Percentiles rank a stretch among this genome's conserved stretches.
Evolutionary conservation across 2,113 vertebrate genomes (phyloP).

Genomic region (Tyrannus savana): DNA sequence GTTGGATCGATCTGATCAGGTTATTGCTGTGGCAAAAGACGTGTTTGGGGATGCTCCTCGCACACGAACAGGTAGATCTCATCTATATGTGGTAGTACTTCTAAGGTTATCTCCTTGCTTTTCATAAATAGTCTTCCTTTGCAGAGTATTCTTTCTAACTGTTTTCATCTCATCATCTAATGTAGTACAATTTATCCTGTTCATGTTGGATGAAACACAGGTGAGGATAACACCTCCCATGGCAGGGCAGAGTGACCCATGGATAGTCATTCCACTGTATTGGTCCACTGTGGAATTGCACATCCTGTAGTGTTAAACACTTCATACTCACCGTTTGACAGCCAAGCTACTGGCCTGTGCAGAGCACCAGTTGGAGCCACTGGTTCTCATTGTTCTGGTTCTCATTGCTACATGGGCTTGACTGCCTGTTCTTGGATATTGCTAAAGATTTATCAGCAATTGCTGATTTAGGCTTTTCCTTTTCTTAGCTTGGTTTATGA

Average conservation of each 20-base stretch:
- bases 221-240: background rate
- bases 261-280: background rate
- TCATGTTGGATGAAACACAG: background rate
- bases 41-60: constrained; percentile 83
- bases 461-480: background rate
- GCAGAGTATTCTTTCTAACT: background rate
- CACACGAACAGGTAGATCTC: constrained; percentile 82
- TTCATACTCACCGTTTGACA: background rate
- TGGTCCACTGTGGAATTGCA: background rate
- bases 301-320: background rate
- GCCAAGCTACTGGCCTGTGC: background rate
- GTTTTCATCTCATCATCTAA: background rate
- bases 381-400: background rate
- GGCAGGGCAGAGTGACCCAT: background rate
- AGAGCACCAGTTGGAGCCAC: background rate
- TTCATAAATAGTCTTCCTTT: background rate
- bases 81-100: rapidly evolving
- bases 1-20: constrained; percentile 83
- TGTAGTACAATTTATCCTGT: background rate
- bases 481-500: background rate
- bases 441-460: background rate
- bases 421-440: background rate
- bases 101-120: background rate
- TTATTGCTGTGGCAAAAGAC: constrained; percentile 84
- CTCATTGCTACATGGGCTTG: background rate